phyloP scores from a whole-genome alignment of 2,113 vertebrate species.

The human (Homo sapiens) region GRCh38 chr1:112278501-112279000 shows the following conservation, averaged over 20 bases:
- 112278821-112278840: not conserved
- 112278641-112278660: not conserved
- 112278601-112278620: not conserved
- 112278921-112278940: not conserved
- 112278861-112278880: not conserved
- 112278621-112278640: slow-evolving; percentile 7
- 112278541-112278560: not conserved
- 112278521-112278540: not conserved
- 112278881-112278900: not conserved
- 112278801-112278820: not conserved
- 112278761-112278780: not conserved
- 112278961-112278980: not conserved
- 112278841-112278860: not conserved
- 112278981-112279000: not conserved
- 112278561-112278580: not conserved
- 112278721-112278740: not conserved
- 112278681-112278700: not conserved
- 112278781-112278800: not conserved
- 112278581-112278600: not conserved
- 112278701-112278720: not conserved
- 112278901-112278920: not conserved
- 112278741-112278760: not conserved
- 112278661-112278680: not conserved
- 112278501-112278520: not conserved
- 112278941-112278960: not conserved